Evolutionary conservation across 2,797 vertebrate species (phyloP), one percentile per base, ranked within the genome.

Genomic region (Amblyraja radiata): DNA sequence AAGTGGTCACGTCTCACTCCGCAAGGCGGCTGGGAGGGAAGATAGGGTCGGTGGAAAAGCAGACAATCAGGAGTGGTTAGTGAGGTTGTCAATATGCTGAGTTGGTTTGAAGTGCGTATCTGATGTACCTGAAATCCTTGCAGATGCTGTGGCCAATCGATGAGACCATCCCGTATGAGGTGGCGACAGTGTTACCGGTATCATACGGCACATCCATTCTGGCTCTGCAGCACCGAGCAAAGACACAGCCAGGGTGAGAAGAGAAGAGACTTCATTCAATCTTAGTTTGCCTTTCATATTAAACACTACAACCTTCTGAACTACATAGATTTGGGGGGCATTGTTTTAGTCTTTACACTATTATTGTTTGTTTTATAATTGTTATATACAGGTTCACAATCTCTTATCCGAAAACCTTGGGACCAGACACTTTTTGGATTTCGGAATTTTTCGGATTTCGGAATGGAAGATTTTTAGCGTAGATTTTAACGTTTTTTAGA

Each of bases 241-340:
- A 80, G 14, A 93, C 93, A 84, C 91, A 77, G 80, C 91, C 91
- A 63, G 93, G 93, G 93, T 93, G 79, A 93, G 90, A 93, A 58
- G 32, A 54, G 88, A 93, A 2, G 25, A 23, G 0, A 93, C 6
- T n/a, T 54, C 54, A 16, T 77, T 46, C 58, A 4, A 18, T 58
- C 28, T 0, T 16, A n/a, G 25, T 25, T 58, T 1, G 18, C 54
- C 91, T 78, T 58, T 28, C 8, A 1, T 18, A 2, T 58, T 46
- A 46, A 46, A 46, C 46, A 46, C 46, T 46, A 46, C 2, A 46
- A 46, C 46, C 46, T 46, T 46, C 46, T 46, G 46, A 46, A 46
- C 46, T 46, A 46, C 46, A 46, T 46, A 46, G 46, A 46, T 4
- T 46, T 46, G 46, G 46, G 46, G 46, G 46, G 46, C 46, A 46